Conservation (phyloP, 2,797 vertebrate genomes). For the Silurus aristotelis region DNA sequence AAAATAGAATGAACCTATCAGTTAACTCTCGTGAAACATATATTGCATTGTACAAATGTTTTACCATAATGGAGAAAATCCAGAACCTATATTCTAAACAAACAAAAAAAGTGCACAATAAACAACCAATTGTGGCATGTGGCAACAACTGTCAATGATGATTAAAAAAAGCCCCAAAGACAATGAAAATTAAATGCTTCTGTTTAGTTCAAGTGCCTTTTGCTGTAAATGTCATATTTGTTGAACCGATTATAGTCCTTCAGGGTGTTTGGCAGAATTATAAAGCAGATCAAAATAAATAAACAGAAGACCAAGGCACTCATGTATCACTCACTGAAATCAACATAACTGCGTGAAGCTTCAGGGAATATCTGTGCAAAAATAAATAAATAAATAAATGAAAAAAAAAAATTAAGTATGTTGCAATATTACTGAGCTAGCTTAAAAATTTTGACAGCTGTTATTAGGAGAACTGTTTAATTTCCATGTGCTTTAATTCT, state of each 20-base stretch:
- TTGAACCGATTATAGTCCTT: constrained; percentile 91
- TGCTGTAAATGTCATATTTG: constrained; percentile 89
- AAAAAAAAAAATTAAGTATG: constrained; percentile 12
- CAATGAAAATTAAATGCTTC: background rate
- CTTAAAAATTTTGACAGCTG: background rate
- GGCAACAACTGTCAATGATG: background rate
- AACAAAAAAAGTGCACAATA: background rate
- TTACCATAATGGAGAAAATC: background rate
- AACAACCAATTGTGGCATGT: background rate
- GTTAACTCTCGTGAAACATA: background rate
- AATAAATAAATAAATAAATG: constrained; percentile 8
- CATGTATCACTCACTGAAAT: constrained; percentile 79
- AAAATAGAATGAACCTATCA: background rate
- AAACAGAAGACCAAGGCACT: constrained; percentile 81
- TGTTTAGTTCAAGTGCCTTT: constrained; percentile 61
- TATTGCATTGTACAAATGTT: background rate
- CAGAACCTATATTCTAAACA: background rate
- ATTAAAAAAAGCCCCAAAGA: background rate
- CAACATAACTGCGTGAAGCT: constrained; percentile 91
- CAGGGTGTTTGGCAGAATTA: constrained; percentile 86
- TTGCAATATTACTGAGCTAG: background rate
- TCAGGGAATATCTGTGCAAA: constrained; percentile 79
- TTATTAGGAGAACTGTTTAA: too few species aligned
- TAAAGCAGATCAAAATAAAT: constrained; percentile 89
- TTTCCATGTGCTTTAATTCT: too few species aligned